Percentiles rank a stretch among this genome's conserved stretches.
These are phyloP conservation scores for Achatina immaculata DNA, from an alignment of 1,140 invertebrate genomes.

Conservation along the genomic window DNA sequence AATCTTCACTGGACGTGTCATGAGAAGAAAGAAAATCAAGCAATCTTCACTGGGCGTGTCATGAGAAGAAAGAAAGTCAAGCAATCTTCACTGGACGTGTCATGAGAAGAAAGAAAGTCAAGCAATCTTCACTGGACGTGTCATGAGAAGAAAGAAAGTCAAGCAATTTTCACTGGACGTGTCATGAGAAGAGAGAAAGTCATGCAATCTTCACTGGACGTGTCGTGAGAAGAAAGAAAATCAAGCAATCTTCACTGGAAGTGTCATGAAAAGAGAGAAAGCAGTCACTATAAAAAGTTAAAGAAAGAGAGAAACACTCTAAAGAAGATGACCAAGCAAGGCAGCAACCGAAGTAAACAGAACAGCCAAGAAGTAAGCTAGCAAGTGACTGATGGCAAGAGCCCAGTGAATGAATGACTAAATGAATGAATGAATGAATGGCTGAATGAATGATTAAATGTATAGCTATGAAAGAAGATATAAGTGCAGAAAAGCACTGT, in stretches of 20 bases:
- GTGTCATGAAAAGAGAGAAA: too few species aligned
- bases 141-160: background rate
- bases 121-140: background rate
- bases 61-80: background rate
- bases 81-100: background rate
- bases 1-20: background rate
- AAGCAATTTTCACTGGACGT: background rate
- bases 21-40: background rate
- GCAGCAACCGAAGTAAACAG: too few species aligned
- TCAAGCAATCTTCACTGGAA: background rate
- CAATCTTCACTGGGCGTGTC: background rate
- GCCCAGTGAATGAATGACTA: too few species aligned
- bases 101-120: background rate
- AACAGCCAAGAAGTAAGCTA: too few species aligned
- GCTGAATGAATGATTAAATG: too few species aligned
- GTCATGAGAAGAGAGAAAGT: background rate
- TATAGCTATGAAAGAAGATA: too few species aligned
- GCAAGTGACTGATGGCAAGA: too few species aligned
- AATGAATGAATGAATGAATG: too few species aligned
- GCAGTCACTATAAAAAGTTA: too few species aligned
- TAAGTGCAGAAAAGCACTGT: too few species aligned
- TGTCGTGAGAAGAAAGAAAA: background rate
- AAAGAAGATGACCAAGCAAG: too few species aligned
- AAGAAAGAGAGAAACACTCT: too few species aligned
- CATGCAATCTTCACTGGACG: background rate